Conservation (phyloP, 92 coral and sea anemone genomes). For the Siderastrea siderea region DNA sequence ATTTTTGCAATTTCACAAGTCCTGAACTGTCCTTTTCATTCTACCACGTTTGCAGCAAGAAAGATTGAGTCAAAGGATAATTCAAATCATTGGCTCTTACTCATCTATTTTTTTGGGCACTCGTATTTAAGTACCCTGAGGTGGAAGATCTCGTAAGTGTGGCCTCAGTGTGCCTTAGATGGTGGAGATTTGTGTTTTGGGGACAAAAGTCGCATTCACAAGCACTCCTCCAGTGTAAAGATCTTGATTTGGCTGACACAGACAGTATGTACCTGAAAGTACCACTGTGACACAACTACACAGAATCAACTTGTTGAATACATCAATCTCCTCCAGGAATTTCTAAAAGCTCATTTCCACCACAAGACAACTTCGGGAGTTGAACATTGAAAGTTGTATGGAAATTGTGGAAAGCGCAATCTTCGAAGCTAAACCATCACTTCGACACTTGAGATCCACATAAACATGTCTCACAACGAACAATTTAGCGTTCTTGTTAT, state of each 20-base stretch:
- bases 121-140: not conserved
- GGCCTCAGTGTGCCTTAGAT: not conserved
- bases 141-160: not conserved
- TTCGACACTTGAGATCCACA: not conserved
- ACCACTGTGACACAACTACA: not conserved
- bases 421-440: constrained; percentile 19
- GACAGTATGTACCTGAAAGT: not conserved
- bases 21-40: not conserved
- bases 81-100: not conserved
- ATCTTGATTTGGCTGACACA: not conserved
- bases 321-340: not conserved
- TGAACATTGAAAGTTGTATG: constrained; percentile 24
- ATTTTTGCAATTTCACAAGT: not conserved
- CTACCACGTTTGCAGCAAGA: not conserved
- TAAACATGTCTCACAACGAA: constrained; percentile 8
- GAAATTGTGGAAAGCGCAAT: constrained; percentile 16
- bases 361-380: constrained; percentile 10
- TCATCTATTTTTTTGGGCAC: not conserved
- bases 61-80: not conserved
- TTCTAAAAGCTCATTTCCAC: constrained; percentile 3
- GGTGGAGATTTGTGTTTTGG: not conserved
- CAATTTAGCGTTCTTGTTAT: constrained; percentile 27
- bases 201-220: not conserved
- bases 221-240: not conserved
- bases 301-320: no score